Evolutionary conservation across 2,113 vertebrate species (phyloP).

Genomic region (Chlorocebus sabaeus): DNA sequence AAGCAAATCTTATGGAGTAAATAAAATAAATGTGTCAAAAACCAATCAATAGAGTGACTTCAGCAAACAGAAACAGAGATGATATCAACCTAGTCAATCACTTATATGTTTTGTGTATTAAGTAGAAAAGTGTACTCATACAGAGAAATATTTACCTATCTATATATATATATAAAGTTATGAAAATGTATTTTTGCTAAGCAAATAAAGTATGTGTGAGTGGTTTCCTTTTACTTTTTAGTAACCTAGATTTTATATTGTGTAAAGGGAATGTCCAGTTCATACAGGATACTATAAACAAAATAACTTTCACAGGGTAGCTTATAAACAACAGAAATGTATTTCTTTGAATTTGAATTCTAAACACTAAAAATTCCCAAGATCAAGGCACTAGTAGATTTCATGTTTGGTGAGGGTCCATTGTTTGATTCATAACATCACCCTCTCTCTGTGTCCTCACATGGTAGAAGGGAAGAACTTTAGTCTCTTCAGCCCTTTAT

Average conservation of each 20-base stretch:
- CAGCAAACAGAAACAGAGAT: background rate
- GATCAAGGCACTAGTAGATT: background rate
- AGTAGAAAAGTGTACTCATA: accelerated
- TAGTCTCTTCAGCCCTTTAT: background rate
- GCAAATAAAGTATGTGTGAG: background rate
- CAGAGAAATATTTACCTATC: background rate
- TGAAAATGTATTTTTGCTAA: background rate
- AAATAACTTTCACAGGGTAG: background rate
- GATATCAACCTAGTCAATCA: background rate
- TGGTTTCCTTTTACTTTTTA: background rate
- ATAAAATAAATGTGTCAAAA: conserved; percentile 29
- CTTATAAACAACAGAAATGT: background rate
- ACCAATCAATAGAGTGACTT: background rate
- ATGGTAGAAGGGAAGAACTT: background rate
- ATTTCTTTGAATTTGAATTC: background rate
- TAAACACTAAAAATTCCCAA: background rate
- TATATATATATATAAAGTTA: background rate
- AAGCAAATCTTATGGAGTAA: background rate
- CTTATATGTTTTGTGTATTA: background rate
- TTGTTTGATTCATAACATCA: background rate
- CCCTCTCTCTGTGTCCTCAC: background rate
- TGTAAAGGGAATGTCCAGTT: background rate
- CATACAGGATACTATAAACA: background rate
- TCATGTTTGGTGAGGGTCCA: background rate
- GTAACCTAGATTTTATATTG: background rate